Evolutionary conservation across 2,113 vertebrate species (phyloP).

Genomic region (Tauraco erythrolophus): DNA sequence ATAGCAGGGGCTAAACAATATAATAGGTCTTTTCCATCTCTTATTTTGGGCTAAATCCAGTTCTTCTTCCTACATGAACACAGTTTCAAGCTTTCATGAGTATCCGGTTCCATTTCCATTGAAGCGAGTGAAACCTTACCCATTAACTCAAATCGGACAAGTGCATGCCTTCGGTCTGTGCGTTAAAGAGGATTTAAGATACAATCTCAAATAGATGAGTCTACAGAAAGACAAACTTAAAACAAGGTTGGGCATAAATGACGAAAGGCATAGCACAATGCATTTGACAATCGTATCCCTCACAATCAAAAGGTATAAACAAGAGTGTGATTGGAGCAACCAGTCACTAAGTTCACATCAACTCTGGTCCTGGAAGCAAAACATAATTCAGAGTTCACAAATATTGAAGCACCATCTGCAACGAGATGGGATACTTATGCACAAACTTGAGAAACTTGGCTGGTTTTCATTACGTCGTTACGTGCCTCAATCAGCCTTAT

Average conservation of each 20-base stretch:
- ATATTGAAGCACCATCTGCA: neutral
- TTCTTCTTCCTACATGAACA: constrained; percentile 6
- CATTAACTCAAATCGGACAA: neutral
- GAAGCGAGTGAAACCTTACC: neutral
- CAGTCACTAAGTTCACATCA: neutral
- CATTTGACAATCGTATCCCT: neutral
- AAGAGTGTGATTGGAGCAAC: neutral
- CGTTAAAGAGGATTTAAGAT: neutral
- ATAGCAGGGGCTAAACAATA: neutral
- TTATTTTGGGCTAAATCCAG: neutral
- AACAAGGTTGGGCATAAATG: neutral
- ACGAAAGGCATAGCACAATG: neutral
- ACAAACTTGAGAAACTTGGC: neutral
- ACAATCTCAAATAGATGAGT: neutral
- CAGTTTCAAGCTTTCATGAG: neutral
- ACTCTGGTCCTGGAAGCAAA: neutral
- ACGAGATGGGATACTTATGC: neutral
- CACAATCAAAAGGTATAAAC: neutral
- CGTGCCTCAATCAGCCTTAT: neutral
- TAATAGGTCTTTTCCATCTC: neutral
- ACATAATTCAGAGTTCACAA: neutral
- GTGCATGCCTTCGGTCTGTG: neutral
- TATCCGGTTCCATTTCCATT: neutral
- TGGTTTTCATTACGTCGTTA: neutral
- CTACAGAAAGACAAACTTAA: neutral